Percentiles rank a stretch among this genome's conserved stretches.
Evolutionary conservation across 2,888 invertebrate genomes (phyloP).

Genomic region (Mythimna albipuncta): DNA sequence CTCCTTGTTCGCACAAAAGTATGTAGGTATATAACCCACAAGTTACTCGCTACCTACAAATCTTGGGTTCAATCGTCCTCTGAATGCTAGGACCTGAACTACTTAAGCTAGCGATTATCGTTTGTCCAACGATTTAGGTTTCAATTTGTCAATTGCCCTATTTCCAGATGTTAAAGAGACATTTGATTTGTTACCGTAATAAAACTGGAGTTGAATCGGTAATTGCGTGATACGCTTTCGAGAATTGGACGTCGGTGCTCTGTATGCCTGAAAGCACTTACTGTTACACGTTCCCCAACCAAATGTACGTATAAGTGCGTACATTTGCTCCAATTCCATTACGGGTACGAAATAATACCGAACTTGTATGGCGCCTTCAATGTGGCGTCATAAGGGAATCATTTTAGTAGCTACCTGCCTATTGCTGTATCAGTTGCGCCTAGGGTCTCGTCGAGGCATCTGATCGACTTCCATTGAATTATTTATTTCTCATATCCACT

Average conservation of each 20-base stretch:
- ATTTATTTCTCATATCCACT: constrained; percentile 79
- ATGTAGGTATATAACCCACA: constrained; percentile 57
- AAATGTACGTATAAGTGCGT: constrained; percentile 26
- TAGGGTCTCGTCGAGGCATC: constrained; percentile 51
- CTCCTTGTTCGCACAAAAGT: constrained; percentile 52
- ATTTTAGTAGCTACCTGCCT: constrained; percentile 48
- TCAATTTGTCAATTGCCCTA: constrained; percentile 38
- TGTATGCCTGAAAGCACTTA: constrained; percentile 43
- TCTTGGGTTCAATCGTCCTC: constrained; percentile 53
- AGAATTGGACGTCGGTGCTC: constrained; percentile 30
- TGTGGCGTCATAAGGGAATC: constrained; percentile 41
- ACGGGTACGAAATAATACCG: constrained; percentile 51
- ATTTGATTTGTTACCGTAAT: constrained; percentile 49
- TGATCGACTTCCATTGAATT: constrained; percentile 74
- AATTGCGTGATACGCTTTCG: constrained; percentile 22
- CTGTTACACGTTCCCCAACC: constrained; percentile 17
- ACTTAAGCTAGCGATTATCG: constrained; percentile 48
- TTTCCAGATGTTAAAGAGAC: constrained; percentile 33
- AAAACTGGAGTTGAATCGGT: constrained; percentile 27
- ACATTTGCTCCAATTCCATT: constrained; percentile 54
- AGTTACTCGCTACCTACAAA: constrained; percentile 55
- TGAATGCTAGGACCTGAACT: constrained; percentile 36
- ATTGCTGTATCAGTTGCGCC: constrained; percentile 40
- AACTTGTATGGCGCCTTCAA: constrained; percentile 29
- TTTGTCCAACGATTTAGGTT: constrained; percentile 50